A percentile compares a stretch with the other conserved stretches of the same genome.
These are phyloP conservation scores for Chromis chromis DNA, from an alignment of 2,797 vertebrate species.

Conservation along the genomic window DNA sequence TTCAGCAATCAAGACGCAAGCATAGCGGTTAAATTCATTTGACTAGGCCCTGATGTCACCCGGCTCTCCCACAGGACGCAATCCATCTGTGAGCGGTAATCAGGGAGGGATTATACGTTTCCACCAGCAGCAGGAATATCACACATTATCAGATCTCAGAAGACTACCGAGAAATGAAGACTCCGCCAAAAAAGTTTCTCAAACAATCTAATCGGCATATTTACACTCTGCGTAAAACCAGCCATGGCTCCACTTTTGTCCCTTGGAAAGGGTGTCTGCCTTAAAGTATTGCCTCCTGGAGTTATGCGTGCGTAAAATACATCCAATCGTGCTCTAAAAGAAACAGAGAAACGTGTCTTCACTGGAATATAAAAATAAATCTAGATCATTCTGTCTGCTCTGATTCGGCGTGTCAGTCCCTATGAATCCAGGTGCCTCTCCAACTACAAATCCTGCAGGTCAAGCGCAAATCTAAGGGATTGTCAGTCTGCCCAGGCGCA, in stretches of 20 bases:
- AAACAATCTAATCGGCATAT: not conserved
- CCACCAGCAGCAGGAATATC: constrained; percentile 38
- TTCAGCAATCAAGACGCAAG: constrained; percentile 20
- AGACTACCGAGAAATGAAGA: not conserved
- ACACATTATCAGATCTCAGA: constrained; percentile 41
- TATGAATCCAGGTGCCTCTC: constrained; percentile 50
- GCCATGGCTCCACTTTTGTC: constrained; percentile 27
- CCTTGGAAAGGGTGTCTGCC: not conserved
- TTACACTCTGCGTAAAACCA: constrained; percentile 29
- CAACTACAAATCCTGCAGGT: constrained; percentile 73
- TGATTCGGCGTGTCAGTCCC: constrained; percentile 5
- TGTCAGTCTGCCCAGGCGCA: constrained; percentile 29
- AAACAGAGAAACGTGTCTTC: not conserved
- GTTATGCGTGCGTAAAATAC: constrained; percentile 15
- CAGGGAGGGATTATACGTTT: constrained; percentile 61
- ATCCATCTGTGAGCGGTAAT: constrained; percentile 58
- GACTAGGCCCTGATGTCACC: constrained; percentile 27
- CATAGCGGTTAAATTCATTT: constrained; percentile 14
- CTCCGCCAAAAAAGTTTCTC: not conserved
- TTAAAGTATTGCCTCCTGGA: not conserved
- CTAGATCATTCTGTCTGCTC: constrained; percentile 26
- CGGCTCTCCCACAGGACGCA: constrained; percentile 24
- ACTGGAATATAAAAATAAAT: not conserved
- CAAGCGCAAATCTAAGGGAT: constrained; percentile 75
- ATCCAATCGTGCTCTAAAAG: too few relatives aligned